A percentile compares a stretch with the other conserved stretches of the same genome.
Conservation (phyloP, 2,113 vertebrate genomes). For the Alces alces region DNA sequence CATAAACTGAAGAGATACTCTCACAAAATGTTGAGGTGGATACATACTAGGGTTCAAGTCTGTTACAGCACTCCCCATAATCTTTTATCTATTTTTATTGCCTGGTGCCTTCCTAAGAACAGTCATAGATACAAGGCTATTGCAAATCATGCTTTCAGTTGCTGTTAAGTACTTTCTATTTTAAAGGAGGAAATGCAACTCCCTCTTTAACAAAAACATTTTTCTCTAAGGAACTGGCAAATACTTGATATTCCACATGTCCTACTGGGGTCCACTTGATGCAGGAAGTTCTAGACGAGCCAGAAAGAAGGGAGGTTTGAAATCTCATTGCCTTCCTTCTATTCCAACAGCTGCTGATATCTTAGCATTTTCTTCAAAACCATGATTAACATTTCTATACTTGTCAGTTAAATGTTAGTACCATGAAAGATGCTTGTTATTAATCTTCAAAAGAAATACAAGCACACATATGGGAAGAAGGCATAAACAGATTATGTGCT, state of each 20-base stretch:
- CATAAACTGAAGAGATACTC: neutral
- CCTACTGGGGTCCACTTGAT: neutral
- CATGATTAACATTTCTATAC: neutral
- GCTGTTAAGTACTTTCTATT: constrained; percentile 17
- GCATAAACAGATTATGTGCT: neutral
- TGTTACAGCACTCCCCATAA: neutral
- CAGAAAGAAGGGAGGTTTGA: neutral
- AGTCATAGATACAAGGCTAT: neutral
- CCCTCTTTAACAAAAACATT: neutral
- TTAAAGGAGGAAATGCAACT: constrained; percentile 32
- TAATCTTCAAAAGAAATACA: neutral
- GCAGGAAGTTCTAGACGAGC: neutral
- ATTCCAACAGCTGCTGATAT: neutral
- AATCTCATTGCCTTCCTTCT: neutral
- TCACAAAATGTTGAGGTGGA: neutral
- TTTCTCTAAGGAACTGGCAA: constrained; percentile 21
- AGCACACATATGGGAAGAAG: neutral
- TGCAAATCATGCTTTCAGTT: constrained; percentile 21
- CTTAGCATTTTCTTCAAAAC: neutral
- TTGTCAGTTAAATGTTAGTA: neutral
- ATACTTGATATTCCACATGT: neutral
- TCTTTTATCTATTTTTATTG: constrained; percentile 23
- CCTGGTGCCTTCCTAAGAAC: constrained; percentile 24
- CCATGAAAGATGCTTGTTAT: neutral
- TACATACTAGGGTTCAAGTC: neutral